Percentiles rank a stretch among this genome's conserved stretches.
These are phyloP conservation scores for Girardinus metallicus DNA, from an alignment of 2,797 vertebrate genomes.

Conservation along the genomic window DNA sequence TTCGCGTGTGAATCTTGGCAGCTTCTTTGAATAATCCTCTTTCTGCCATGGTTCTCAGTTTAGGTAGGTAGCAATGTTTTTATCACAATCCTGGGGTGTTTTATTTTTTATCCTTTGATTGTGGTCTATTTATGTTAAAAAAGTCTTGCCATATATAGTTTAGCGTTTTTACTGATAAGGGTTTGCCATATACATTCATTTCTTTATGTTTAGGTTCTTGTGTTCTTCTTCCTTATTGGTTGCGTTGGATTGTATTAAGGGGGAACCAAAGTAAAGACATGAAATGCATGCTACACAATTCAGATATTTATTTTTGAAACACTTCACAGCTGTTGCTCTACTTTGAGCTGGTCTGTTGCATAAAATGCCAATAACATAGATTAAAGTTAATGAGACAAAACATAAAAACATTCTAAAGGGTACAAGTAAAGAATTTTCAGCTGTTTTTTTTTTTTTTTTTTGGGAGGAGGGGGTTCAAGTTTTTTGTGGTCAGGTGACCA, in stretches of 20 bases:
- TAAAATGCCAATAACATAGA: not conserved
- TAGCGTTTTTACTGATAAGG: not conserved
- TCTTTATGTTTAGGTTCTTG: not conserved
- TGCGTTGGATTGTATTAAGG: not conserved
- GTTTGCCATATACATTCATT: not conserved
- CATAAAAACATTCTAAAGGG: not conserved
- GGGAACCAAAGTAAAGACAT: not conserved
- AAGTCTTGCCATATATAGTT: not conserved
- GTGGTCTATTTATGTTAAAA: not conserved
- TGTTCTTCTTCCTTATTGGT: too few relatives aligned
- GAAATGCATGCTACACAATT: not conserved
- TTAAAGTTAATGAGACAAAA: not conserved
- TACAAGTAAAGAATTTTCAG: not conserved
- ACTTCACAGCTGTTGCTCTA: not conserved
- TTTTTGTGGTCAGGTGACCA: not conserved
- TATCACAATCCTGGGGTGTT: not conserved
- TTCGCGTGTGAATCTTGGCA: not conserved
- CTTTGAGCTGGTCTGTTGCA: not conserved
- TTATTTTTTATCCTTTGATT: not conserved
- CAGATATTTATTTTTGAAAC: not conserved
- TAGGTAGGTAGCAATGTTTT: not conserved
- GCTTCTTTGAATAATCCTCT: not conserved
- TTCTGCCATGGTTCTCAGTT: not conserved
- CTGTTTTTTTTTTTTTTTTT: not conserved
- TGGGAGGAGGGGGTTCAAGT: too few relatives aligned